Conservation (phyloP, 2,113 vertebrate genomes). For the Nicator chloris region DNA sequence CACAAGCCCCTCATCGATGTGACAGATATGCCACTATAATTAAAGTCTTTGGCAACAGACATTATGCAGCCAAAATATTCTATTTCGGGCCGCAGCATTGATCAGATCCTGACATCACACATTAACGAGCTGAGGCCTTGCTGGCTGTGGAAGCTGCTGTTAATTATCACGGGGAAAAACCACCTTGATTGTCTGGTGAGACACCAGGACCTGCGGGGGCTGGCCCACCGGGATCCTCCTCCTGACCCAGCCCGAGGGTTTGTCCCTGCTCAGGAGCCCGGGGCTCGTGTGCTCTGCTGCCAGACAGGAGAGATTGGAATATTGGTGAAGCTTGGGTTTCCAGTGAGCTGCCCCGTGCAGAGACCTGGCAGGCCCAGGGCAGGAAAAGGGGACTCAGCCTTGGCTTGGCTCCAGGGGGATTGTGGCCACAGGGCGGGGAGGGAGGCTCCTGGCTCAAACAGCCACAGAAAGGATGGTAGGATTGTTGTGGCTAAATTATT, state of each 20-base stretch:
- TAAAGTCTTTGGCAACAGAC: neutral
- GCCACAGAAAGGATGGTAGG: neutral
- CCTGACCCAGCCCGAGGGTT: neutral
- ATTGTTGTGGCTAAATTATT: neutral
- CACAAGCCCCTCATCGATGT: neutral
- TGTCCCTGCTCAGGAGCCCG: neutral
- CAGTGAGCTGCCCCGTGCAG: neutral
- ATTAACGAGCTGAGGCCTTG: neutral
- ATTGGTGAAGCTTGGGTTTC: neutral
- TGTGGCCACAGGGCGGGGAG: fast-evolving
- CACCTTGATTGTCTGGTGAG: fast-evolving
- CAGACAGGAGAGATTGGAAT: neutral
- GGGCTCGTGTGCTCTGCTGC: neutral
- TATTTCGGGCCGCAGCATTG: constrained; percentile 12
- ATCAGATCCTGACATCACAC: neutral
- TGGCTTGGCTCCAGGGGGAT: fast-evolving
- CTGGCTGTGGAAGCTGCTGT: neutral
- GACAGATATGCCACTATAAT: neutral
- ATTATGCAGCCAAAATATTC: neutral
- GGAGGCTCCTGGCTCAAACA: neutral
- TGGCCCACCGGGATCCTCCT: neutral
- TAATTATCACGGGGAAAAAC: neutral
- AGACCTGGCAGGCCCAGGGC: neutral
- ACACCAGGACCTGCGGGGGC: neutral
- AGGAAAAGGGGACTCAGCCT: neutral